Evolutionary conservation across 1,140 invertebrate genomes (phyloP), one percentile per base, ranked within the genome.

Genomic region (Thaumetopoea pityocampa): DNA sequence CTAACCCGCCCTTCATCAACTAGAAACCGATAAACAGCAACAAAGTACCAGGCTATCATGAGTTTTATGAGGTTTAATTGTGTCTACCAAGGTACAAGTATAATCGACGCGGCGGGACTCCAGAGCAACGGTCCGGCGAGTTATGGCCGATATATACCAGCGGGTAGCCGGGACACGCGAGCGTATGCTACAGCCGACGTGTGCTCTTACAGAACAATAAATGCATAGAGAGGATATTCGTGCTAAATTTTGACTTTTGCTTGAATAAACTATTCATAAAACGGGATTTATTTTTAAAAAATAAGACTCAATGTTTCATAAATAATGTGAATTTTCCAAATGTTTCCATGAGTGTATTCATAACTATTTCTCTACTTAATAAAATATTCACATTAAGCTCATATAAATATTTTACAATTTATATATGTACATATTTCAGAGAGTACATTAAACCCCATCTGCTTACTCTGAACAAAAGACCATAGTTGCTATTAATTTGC

Each of bases 41-140:
- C 33, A 49, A 51, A 51, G 57, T 48, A 43, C 45, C 11, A 51
- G 49, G 49, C 24, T 29, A 49, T 49, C 55, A 51, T 56, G 35
- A 40, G 43, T 55, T 59, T 51, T 65, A 61, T 58, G 54, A 52
- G 41, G 45, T 54, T 65, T 61, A 61, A 65, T 57, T 60, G 61
- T 51, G 38, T 52, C 40, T 30, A 44, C 18, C 26, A 41, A 30
- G 22, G 32, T 15, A 40, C 24, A 14, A 17, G 45, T 48, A 50
- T 58, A 58, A 58, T 52, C 48, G 51, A 44, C 59, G 48, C 59
- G 36, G 38, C 51, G 27, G 59, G 59, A 53, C 41, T 47, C 42
- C 46, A 11, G 49, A 6, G 41, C 37, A 44, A 46, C 43, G 56
- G 42, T 23, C 20, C 38, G 12, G 41, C 42, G 34, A 54, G 43